A percentile compares a stretch with the other conserved stretches of the same genome.
These are phyloP conservation scores for Aquatica leii DNA, from an alignment of 2,888 invertebrate species.

Conservation along the genomic window DNA sequence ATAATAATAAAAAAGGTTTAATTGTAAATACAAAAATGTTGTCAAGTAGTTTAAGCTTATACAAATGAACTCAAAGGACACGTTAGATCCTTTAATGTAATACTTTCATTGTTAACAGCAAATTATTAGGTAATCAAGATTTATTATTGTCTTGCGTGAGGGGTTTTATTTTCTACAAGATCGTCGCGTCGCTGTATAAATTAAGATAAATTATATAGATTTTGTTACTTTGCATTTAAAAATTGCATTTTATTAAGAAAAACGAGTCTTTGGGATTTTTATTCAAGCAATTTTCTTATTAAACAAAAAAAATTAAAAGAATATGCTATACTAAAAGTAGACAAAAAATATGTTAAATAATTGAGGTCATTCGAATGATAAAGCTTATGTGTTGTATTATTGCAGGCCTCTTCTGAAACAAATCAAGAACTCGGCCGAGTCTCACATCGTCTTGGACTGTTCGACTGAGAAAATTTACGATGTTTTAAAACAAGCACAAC, in stretches of 20 bases:
- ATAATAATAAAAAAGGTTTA: constrained; percentile 26
- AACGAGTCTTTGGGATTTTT: too few relatives aligned
- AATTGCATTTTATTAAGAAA: too few relatives aligned
- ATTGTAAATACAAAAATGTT: constrained; percentile 21
- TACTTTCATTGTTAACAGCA: constrained; percentile 16
- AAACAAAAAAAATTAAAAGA: too few relatives aligned
- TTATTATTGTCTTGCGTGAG: constrained; percentile 19
- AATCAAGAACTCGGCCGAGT: constrained; percentile 91
- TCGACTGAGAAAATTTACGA: constrained; percentile 85
- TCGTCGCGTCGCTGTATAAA: constrained; percentile 15
- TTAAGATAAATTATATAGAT: constrained; percentile 22
- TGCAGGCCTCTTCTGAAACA: constrained; percentile 85
- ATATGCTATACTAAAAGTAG: too few relatives aligned
- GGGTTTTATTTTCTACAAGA: constrained; percentile 20
- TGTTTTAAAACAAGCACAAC: constrained; percentile 91
- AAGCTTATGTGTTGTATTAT: constrained; percentile 26
- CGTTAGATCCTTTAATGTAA: constrained; percentile 21
- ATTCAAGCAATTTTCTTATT: too few relatives aligned
- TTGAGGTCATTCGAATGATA: constrained; percentile 23
- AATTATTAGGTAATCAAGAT: constrained; percentile 29
- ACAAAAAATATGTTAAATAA: constrained; percentile 18
- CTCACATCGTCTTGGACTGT: constrained; percentile 90
- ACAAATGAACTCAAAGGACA: constrained; percentile 25
- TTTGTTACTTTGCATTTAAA: too few relatives aligned
- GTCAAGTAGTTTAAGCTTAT: constrained; percentile 31